Conservation (phyloP, 2,888 invertebrate species). For the Acanthopleura granulata region DNA sequence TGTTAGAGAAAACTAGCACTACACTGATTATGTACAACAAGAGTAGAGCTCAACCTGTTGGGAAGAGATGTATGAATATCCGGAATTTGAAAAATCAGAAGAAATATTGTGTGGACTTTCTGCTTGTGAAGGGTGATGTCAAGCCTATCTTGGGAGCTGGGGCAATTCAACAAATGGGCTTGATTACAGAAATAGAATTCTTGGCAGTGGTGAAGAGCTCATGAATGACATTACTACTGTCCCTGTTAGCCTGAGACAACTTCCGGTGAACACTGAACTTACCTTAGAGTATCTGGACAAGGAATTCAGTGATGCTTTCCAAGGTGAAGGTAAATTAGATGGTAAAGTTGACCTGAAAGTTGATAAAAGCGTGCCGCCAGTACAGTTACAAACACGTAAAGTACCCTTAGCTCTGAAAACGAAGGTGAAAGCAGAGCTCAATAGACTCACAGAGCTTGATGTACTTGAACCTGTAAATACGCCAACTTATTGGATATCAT, state of each 20-base stretch:
- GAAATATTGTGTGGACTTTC: conserved; percentile 17
- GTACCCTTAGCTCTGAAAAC: not conserved
- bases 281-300: conserved; percentile 4
- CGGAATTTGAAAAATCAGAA: conserved; percentile 2
- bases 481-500: conserved; percentile 34
- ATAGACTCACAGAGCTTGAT: not conserved
- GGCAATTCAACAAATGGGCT: not conserved
- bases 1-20: not conserved
- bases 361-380: not conserved
- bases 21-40: conserved; percentile 13
- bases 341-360: not conserved
- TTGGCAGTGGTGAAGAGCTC: not conserved
- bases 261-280: not conserved
- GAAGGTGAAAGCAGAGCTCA: not conserved
- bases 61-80: not conserved
- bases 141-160: not conserved
- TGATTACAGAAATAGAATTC: not conserved
- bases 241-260: not conserved
- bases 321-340: too few relatives aligned
- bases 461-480: conserved; percentile 22
- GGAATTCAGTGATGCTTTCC: conserved; percentile 11
- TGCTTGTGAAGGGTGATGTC: not conserved
- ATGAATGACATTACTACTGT: not conserved
- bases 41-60: not conserved
- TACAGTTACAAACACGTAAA: not conserved